A percentile compares a stretch with the other conserved stretches of the same genome.
Evolutionary conservation across 2,888 invertebrate species (phyloP).

Genomic region (Lamellibrachia satsuma): DNA sequence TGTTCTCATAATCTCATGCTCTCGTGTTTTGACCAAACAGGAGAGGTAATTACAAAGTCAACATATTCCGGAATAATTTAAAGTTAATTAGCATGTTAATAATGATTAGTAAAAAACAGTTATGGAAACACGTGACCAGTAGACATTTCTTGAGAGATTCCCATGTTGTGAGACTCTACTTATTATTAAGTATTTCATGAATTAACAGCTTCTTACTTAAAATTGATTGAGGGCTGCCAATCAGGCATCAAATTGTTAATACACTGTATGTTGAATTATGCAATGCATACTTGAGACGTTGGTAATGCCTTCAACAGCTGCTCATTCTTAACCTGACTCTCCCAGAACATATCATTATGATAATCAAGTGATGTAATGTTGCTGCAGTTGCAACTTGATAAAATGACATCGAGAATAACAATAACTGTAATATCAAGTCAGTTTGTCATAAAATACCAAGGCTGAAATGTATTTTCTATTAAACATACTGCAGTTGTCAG

Average conservation of each 20-base stretch:
- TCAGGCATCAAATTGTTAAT: background rate
- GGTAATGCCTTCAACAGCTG: background rate
- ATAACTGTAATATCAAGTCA: no score
- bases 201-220: background rate
- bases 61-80: background rate
- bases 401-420: no score
- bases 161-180: background rate
- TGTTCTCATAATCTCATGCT: background rate
- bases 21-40: background rate
- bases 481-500: no score
- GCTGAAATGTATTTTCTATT: no score
- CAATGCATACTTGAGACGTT: background rate
- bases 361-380: no score
- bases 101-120: background rate
- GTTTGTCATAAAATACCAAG: no score
- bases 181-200: background rate
- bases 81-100: conserved; percentile 3
- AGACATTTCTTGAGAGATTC: background rate
- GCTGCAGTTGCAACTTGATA: no score
- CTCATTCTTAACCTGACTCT: no score
- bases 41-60: background rate
- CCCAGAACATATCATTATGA: no score
- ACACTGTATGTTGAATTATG: background rate
- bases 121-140: background rate
- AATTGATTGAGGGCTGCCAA: background rate